Evolutionary conservation across 2,797 vertebrate species (phyloP), one percentile per base, ranked within the genome.

Genomic region (Lacerta viridis): DNA sequence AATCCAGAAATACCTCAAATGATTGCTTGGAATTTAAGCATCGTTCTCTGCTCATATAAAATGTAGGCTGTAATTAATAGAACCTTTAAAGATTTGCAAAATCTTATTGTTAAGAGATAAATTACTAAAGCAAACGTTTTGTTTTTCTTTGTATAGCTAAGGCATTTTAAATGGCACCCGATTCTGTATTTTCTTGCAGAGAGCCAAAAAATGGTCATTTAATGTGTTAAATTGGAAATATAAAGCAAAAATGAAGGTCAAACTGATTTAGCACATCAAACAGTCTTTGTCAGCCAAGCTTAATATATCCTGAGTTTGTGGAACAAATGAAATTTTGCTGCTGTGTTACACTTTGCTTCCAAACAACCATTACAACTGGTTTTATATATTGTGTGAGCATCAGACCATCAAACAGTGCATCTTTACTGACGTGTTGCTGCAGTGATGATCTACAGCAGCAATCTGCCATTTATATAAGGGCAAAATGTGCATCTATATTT

Each of bases 251-350:
- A 97, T 98, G 98, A 98, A 98, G 98, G 98, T 98, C 98, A 98
- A 95, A 96, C 97, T 97, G 98, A 98, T 97, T 98, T 97, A 96
- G 95, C 96, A 96, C 97, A 97, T 98, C 97, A 97, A 97, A 97
- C 97, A 97, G 96, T 97, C 97, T 98, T 97, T 98, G 97, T 97
- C 96, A 96, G 97, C 96, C 97, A 96, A 96, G 97, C 97, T 97
- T 98, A 97, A 98, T 98, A 97, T 96, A 97, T 98, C 97, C 97
- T 97, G 97, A 98, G 98, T 98, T 98, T 98, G 98, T 97, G 97
- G 97, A 98, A 98, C 97, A 98, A 98, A 98, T 98, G 97, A 98
- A 98, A 98, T 98, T 97, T 97, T 96, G 97, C 97, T 98, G 97
- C 97, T 97, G 87, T 97, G 96, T 97, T 97, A 97, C 97, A 97